These are phyloP conservation scores for Halcyon leucocephala DNA, from an alignment of 2,797 vertebrate species.

Conservation along the genomic window DNA sequence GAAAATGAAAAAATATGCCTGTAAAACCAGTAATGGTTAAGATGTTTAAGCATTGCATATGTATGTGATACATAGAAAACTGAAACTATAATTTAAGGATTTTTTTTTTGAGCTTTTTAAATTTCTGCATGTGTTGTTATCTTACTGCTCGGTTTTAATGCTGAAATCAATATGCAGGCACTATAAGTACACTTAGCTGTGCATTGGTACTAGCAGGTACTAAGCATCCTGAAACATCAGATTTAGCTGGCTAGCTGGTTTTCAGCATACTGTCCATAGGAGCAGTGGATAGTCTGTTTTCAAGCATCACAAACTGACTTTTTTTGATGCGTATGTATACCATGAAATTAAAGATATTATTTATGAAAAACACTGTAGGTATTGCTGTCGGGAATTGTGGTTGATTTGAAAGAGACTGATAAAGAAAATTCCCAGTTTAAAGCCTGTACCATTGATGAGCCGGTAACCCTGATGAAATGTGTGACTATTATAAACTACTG, in stretches of 20 bases:
- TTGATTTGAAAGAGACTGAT: conserved; percentile 61
- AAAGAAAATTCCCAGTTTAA: conserved; percentile 65
- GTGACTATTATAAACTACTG: not conserved
- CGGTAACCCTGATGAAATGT: conserved; percentile 33
- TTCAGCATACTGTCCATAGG: not conserved
- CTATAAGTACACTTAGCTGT: not conserved
- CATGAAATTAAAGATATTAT: conserved; percentile 17
- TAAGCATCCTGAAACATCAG: not conserved
- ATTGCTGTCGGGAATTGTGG: conserved; percentile 55
- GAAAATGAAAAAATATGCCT: not conserved
- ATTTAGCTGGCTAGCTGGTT: not conserved
- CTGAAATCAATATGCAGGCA: not conserved
- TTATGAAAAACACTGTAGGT: conserved; percentile 40
- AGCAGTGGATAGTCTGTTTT: not conserved
- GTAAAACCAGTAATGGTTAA: not conserved
- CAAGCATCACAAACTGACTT: not conserved
- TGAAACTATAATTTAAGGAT: not conserved
- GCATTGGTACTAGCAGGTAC: not conserved
- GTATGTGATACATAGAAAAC: not conserved
- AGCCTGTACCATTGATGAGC: conserved; percentile 45
- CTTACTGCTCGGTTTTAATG: not conserved
- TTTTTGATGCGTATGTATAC: not conserved
- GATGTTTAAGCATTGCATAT: not conserved
- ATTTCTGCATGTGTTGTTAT: not conserved
- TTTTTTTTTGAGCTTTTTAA: not conserved